Conservation (phyloP, 1,140 invertebrate species). For the Cyrtorhinus lividipennis region DNA sequence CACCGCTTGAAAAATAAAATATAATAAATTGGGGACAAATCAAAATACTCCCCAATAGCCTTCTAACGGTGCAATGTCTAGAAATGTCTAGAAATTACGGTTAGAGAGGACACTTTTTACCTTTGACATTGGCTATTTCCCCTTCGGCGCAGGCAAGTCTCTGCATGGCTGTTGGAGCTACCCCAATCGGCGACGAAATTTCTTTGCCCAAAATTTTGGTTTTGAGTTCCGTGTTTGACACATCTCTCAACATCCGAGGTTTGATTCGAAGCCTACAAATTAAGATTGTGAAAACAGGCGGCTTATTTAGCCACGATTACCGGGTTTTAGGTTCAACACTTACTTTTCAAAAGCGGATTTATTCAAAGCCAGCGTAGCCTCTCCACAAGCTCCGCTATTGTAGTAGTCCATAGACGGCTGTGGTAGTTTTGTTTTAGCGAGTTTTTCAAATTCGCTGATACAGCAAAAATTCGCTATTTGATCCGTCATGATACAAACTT, state of each 20-base stretch:
- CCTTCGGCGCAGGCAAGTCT: constrained; percentile 82
- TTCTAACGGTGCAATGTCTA: too few species aligned
- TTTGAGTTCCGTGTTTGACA: constrained; percentile 45
- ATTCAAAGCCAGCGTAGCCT: constrained; percentile 63
- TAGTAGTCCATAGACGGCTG: constrained; percentile 68
- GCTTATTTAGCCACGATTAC: too few species aligned
- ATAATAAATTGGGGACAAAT: too few species aligned
- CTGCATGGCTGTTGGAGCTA: constrained; percentile 88
- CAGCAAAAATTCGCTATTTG: constrained; percentile 38
- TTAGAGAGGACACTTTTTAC: too few species aligned
- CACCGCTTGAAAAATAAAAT: constrained; percentile 44
- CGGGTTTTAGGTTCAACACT: too few species aligned
- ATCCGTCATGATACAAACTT: too few species aligned
- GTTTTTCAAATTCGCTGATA: constrained; percentile 64
- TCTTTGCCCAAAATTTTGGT: constrained; percentile 50
- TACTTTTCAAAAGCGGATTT: constrained; percentile 63
- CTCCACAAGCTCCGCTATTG: constrained; percentile 68
- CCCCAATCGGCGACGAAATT: constrained; percentile 66
- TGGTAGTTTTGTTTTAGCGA: constrained; percentile 48
- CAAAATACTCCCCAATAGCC: too few species aligned
- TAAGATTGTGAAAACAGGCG: too few species aligned
- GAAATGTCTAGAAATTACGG: too few species aligned
- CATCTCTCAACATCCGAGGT: constrained; percentile 64
- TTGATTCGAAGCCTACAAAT: constrained; percentile 65
- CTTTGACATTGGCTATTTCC: constrained; percentile 69